Evolutionary conservation across 1,140 invertebrate species (phyloP), one percentile per base, ranked within the genome.

Genomic region (Macrosteles quadrilineatus): DNA sequence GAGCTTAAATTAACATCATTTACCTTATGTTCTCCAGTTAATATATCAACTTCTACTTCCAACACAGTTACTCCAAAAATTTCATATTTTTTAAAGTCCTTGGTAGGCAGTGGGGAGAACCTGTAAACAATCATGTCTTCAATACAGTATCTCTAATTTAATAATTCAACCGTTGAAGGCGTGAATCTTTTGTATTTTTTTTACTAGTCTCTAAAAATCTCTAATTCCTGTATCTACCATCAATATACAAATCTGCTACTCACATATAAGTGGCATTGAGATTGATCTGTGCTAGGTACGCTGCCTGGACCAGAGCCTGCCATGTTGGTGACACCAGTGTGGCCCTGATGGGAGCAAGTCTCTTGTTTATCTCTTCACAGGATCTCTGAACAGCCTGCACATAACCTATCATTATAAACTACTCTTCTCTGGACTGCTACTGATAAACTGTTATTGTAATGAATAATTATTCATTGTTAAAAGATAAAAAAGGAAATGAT

Each of bases 41-140:
- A 79, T 11, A 92, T 82, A 76, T 95, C 92, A 6, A 94, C 74
- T 75, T 92, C 89, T 0, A 92, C 83, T 79, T 93, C 91, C 0
- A 59, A 21, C 0, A 71, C 70, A 4, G 59, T 67, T 14, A 40
- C 72, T 27, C 72, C 72, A 19, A 53, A 69, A 12, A 73, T 70
- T 31, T 27, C 25, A 64, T 73, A 73, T 17, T 62, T 19, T 32
- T 55, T 69, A 19, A 62, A 29, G 67, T 62, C 50, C 27, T 40
- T 25, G 11, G 29, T 23, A 19, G 53, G 32, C 14, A 36, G 14
- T 36, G 32, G 67, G 21, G 57, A 59, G 17, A 62, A 55, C 45
- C 32, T 62, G 40, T 1, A 68, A 30, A 47, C 36, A 40, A 6
- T 9, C 36, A 40, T 40, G 17, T 40, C 17, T 40, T 40, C 6